Conservation (phyloP, 2,797 vertebrate species). For the Scolopax rusticola region DNA sequence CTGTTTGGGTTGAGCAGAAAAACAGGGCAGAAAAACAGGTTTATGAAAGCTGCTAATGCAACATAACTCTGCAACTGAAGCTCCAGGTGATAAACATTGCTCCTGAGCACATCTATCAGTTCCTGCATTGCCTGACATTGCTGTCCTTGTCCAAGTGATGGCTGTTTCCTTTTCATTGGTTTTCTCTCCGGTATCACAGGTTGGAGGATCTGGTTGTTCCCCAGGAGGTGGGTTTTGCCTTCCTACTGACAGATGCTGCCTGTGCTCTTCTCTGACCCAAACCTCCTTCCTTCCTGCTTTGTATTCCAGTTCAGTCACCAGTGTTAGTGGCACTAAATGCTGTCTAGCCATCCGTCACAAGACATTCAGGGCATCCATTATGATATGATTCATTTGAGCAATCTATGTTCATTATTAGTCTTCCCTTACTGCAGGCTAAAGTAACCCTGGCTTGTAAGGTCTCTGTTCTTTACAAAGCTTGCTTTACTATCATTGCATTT, state of each 20-base stretch:
- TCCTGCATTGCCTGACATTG: not conserved
- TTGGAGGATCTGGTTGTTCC: not conserved
- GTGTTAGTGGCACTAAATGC: constrained; percentile 33
- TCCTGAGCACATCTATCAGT: not conserved
- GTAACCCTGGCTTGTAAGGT: constrained; percentile 18
- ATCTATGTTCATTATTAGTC: constrained; percentile 49
- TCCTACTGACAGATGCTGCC: constrained; percentile 8
- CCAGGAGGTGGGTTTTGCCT: not conserved
- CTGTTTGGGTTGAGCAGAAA: not conserved
- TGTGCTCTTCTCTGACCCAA: constrained; percentile 36
- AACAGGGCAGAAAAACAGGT: not conserved
- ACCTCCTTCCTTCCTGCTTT: constrained; percentile 34
- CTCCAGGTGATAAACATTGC: not conserved
- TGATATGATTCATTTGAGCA: constrained; percentile 52
- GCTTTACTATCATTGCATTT: not conserved
- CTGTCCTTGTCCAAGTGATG: not conserved
- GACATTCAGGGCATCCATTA: constrained; percentile 51
- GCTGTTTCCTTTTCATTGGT: not conserved
- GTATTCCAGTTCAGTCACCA: constrained; percentile 29
- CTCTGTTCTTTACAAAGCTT: not conserved
- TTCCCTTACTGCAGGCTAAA: constrained; percentile 38
- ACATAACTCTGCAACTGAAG: not conserved
- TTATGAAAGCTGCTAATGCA: not conserved
- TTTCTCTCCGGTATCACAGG: not conserved
- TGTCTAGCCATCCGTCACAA: constrained; percentile 62